Conservation (phyloP, 2,797 vertebrate species). For the Typhlichthys subterraneus region DNA sequence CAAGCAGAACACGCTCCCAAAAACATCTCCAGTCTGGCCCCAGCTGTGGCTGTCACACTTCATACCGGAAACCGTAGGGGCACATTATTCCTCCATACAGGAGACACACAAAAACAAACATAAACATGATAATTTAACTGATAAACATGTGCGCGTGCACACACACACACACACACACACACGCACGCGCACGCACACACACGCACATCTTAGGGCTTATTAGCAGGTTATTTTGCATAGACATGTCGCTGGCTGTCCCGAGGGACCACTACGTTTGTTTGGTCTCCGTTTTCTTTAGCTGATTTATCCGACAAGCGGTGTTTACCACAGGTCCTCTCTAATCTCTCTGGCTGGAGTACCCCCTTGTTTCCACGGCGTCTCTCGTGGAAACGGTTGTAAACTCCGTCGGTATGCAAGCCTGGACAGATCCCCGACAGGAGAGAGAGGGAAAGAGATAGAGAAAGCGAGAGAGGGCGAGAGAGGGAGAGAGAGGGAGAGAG, state of each 20-base stretch:
- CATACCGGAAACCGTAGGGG: constrained; percentile 65
- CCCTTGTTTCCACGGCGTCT: constrained; percentile 34
- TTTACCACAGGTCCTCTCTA: constrained; percentile 1
- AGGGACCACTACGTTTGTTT: constrained; percentile 50
- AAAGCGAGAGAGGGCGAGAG: background rate
- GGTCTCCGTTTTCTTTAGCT: constrained; percentile 37
- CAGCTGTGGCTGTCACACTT: constrained; percentile 67
- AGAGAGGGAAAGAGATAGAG: background rate
- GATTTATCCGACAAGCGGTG: constrained; percentile 35
- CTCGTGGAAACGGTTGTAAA: constrained; percentile 41
- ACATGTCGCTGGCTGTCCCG: constrained; percentile 44
- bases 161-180: too few species aligned
- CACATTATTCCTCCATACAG: constrained; percentile 56
- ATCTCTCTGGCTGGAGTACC: constrained; percentile 28
- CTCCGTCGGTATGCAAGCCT: constrained; percentile 49
- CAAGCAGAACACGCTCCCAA: constrained; percentile 69
- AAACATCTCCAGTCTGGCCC: constrained; percentile 68
- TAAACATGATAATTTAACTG: constrained; percentile 58
- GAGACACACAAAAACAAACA: constrained; percentile 21
- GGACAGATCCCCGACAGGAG: constrained; percentile 29
- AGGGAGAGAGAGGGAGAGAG: background rate
- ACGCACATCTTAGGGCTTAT: constrained; percentile 38
- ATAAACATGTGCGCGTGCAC: constrained; percentile 33
- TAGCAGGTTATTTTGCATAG: constrained; percentile 50
- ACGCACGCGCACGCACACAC: too few species aligned